Evolutionary conservation across 1,140 invertebrate species (phyloP), one percentile per base, ranked within the genome.

Genomic region (Nomia melanderi): DNA sequence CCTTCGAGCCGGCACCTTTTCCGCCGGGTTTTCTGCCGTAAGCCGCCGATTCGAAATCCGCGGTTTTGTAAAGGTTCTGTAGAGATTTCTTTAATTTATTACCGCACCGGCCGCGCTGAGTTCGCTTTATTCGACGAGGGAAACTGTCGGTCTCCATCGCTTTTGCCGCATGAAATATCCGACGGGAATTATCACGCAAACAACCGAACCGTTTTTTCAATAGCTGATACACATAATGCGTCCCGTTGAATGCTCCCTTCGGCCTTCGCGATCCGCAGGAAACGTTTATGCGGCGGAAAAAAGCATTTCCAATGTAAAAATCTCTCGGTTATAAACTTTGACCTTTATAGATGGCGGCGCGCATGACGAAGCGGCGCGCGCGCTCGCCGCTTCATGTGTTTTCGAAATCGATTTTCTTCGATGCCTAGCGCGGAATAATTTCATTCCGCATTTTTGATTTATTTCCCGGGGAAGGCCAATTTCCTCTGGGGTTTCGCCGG

Each of bases 391-490:
- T 27, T 1, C 23, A 20, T 8, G 39, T 50, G 50, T 64, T 50
- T 67, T 67, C 31, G 36, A 67, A 66, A 66, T 66, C 47, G 27
- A 75, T 75, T 66, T 75, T 47, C 44, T 14, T 36, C 17, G 41
- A 50, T 39, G 20, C 17, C 53, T 29, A 53, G 63, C 7, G 27
- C 41, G 17, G 20, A 67, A 59, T 54, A 59, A 59, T 67, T 47
- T n/a, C 56, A 23, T 56, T 69, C 6, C 12, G 4, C 25, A 60
- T 39, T 67, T 69, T 47, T 27, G 29, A 63, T 65, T 65, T 17
- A 33, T 67, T 75, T 41, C 41, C 36, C 29, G 29, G 31, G 14
- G 57, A 17, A 36, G 31, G 23, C 17, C 7, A 5, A 25, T 53
- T 53, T 25, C 27, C 54, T 31, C 27, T 8, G 3, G 23, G 54